phyloP scores from a whole-genome alignment of 2,888 invertebrate genomes.

The Meganola albula region DNA sequence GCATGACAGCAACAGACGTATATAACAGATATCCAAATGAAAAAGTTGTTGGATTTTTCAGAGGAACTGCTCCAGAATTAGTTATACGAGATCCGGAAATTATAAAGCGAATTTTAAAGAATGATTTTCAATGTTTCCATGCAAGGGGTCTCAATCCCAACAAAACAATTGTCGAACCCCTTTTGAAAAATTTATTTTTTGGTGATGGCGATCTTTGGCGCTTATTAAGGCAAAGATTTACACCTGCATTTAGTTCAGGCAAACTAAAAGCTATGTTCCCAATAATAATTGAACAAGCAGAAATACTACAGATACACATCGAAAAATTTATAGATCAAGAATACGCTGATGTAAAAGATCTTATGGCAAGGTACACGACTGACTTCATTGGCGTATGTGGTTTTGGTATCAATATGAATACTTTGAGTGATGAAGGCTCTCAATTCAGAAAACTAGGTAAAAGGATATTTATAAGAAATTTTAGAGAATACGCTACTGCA shows the following conservation, averaged over 20 bases:
- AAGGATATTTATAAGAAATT: conserved; percentile 51
- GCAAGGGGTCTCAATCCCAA: conserved; percentile 53
- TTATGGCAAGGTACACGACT: conserved; percentile 66
- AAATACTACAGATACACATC: conserved; percentile 50
- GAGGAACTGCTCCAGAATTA: conserved; percentile 49
- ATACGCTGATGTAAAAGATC: conserved; percentile 53
- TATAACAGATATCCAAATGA: conserved; percentile 58
- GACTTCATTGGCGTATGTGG: conserved; percentile 66
- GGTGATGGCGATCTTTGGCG: conserved; percentile 64
- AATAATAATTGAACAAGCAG: conserved; percentile 56
- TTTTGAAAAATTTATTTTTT: conserved; percentile 59
- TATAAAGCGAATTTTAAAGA: conserved; percentile 51
- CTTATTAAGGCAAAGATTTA: conserved; percentile 56
- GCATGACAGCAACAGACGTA: conserved; percentile 49
- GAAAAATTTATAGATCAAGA: conserved; percentile 43
- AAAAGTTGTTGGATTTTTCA: conserved; percentile 57
- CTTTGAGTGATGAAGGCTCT: conserved; percentile 54
- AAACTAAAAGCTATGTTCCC: conserved; percentile 67
- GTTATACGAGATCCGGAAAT: conserved; percentile 60
- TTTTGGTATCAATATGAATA: conserved; percentile 61
- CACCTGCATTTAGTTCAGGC: conserved; percentile 58
- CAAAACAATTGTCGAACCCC: conserved; percentile 52
- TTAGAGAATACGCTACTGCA: conserved; percentile 42
- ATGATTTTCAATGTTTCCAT: conserved; percentile 55
- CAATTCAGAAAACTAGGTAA: conserved; percentile 57